Conservation (phyloP, 1,140 invertebrate species). For the Calephelis nemesis region DNA sequence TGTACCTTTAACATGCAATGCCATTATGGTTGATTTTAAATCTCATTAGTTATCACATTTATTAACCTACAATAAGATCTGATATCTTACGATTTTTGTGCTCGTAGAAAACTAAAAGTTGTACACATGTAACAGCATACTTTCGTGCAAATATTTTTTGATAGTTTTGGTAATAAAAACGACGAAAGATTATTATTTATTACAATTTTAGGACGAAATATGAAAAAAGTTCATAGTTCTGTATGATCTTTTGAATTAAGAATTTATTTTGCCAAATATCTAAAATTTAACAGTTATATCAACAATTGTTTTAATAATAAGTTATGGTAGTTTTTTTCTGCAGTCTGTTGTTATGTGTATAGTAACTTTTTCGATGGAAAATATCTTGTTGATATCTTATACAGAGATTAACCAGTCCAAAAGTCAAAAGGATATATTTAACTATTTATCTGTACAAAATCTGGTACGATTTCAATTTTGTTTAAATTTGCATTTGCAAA, state of each 20-base stretch:
- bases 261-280: too few relatives aligned
- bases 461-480: slow-evolving; percentile 13
- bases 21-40: slow-evolving; percentile 50
- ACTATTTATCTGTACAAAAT: slow-evolving; percentile 17
- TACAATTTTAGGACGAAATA: too few relatives aligned
- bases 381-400: not conserved
- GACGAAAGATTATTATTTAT: too few relatives aligned
- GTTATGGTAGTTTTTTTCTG: not conserved
- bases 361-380: not conserved
- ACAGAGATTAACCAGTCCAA: not conserved
- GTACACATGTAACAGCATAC: not conserved
- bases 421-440: slow-evolving; percentile 10
- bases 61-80: slow-evolving; percentile 68
- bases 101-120: slow-evolving; percentile 26
- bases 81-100: slow-evolving; percentile 62
- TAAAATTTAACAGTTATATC: too few relatives aligned
- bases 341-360: not conserved
- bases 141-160: not conserved
- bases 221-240: too few relatives aligned
- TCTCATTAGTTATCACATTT: slow-evolving; percentile 72
- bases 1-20: slow-evolving; percentile 47
- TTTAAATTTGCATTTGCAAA: slow-evolving; percentile 14
- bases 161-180: too few relatives aligned
- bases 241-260: too few relatives aligned
- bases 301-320: not conserved